Percentiles rank a stretch among this genome's conserved stretches.
These are phyloP conservation scores for Dicerorhinus sumatrensis DNA, from an alignment of 2,113 vertebrate species.

Conservation along the genomic window DNA sequence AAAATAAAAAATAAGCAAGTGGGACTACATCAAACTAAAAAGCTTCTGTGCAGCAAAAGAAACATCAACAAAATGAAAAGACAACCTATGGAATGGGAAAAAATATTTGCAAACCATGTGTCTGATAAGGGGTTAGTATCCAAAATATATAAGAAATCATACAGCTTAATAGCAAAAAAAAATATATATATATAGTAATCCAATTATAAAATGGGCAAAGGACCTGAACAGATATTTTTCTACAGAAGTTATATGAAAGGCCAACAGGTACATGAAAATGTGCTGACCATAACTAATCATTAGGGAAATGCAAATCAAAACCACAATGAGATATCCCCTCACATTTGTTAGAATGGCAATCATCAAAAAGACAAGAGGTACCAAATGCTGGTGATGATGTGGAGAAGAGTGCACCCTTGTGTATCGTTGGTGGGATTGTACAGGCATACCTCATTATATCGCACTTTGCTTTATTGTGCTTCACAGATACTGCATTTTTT, in stretches of 20 bases:
- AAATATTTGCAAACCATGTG: not conserved
- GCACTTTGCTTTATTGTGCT: too few species aligned
- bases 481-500: too few species aligned
- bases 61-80: not conserved
- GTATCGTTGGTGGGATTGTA: too few species aligned
- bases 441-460: too few species aligned
- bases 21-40: not conserved
- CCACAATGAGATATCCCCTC: not conserved
- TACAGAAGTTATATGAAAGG: not conserved
- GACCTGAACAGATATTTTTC: not conserved
- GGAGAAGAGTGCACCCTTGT: not conserved
- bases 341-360: not conserved
- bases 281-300: not conserved
- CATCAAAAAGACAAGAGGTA: not conserved
- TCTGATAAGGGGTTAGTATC: not conserved
- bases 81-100: not conserved
- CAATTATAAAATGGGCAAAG: not conserved
- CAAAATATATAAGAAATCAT: not conserved
- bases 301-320: not conserved
- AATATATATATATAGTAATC: not conserved
- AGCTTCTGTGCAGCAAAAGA: not conserved
- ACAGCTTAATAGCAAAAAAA: not conserved
- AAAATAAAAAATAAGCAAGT: not conserved
- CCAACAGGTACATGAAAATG: not conserved
- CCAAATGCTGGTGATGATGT: not conserved